These are phyloP conservation scores for Chaetodon auriga DNA, from an alignment of 2,113 vertebrate species.

Conservation along the genomic window DNA sequence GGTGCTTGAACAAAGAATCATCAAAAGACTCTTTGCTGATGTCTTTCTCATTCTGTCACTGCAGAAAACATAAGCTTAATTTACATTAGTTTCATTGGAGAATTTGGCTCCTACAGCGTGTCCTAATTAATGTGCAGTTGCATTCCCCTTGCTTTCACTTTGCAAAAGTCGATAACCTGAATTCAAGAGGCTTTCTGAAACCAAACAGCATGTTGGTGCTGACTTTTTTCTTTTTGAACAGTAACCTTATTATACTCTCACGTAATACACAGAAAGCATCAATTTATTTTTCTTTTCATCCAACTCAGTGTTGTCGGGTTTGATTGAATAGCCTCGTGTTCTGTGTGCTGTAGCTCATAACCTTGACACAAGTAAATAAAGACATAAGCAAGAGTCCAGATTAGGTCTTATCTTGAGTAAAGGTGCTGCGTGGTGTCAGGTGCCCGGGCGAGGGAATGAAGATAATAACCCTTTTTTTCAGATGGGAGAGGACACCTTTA, in stretches of 20 bases:
- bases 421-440: constrained; percentile 77
- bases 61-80: constrained; percentile 52
- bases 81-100: constrained; percentile 55
- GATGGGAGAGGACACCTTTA: constrained; percentile 78
- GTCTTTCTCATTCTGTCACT: constrained; percentile 45
- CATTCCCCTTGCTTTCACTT: constrained; percentile 56
- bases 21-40: constrained; percentile 50
- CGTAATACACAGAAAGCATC: constrained; percentile 24
- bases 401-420: constrained; percentile 85
- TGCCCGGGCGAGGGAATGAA: constrained; percentile 74
- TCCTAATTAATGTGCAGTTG: constrained; percentile 46
- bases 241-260: constrained; percentile 21
- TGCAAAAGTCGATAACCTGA: constrained; percentile 46
- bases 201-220: constrained; percentile 20
- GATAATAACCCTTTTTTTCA: constrained; percentile 78
- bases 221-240: constrained; percentile 20
- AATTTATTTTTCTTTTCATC: constrained; percentile 43
- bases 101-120: constrained; percentile 38
- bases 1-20: constrained; percentile 43
- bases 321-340: constrained; percentile 57
- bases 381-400: constrained; percentile 81
- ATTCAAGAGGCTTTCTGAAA: constrained; percentile 47
- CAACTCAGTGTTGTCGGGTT: constrained; percentile 31
- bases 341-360: constrained; percentile 68
- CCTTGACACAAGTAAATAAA: constrained; percentile 82